Evolutionary conservation across 2,888 invertebrate species (phyloP).

Genomic region (Dasysyrphus albostriatus): DNA sequence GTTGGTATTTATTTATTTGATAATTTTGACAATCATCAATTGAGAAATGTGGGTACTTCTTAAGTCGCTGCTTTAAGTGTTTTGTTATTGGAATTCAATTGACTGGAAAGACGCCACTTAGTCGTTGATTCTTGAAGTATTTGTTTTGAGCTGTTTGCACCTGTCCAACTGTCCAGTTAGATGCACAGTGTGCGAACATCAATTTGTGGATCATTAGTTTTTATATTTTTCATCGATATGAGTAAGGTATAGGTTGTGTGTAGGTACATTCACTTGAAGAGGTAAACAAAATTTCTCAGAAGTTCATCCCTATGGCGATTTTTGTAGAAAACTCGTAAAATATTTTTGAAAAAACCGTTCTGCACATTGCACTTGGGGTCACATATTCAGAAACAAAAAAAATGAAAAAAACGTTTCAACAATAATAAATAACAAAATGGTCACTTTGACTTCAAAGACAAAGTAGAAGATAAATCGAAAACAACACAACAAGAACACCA

Average conservation of each 20-base stretch:
- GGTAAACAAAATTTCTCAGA: constrained; percentile 41
- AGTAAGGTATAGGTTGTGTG: not conserved
- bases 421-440: constrained; percentile 65
- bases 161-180: constrained; percentile 46
- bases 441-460: constrained; percentile 21
- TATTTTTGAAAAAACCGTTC: constrained; percentile 47
- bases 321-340: constrained; percentile 65
- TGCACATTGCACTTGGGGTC: constrained; percentile 69
- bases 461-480: constrained; percentile 71
- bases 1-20: constrained; percentile 36
- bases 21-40: constrained; percentile 52
- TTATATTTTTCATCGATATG: constrained; percentile 41
- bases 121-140: constrained; percentile 20
- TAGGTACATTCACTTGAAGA: constrained; percentile 4
- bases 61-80: not conserved
- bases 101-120: constrained; percentile 69
- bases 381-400: constrained; percentile 9
- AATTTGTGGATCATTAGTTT: constrained; percentile 75
- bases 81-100: constrained; percentile 53
- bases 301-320: constrained; percentile 57
- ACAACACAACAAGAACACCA: constrained; percentile 14
- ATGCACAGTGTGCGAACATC: constrained; percentile 54
- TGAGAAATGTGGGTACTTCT: constrained; percentile 11
- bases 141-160: constrained; percentile 56
- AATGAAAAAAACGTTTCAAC: not conserved